Percentiles rank a stretch among this genome's conserved stretches.
Conservation (phyloP, 2,797 vertebrate species). For the Phyllotis vaccarum region DNA sequence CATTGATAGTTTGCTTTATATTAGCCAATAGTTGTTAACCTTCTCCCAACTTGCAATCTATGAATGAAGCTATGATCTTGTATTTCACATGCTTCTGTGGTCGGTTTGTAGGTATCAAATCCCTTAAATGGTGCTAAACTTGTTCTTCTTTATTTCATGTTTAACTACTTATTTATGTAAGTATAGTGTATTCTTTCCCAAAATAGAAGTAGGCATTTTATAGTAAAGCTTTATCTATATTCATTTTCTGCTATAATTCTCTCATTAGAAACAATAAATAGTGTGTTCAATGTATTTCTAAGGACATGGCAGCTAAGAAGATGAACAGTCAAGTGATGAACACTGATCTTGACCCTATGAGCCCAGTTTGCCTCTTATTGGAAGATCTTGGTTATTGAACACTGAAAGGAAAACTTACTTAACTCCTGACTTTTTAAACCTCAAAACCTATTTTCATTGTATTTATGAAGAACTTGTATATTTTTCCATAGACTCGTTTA, state of each 20-base stretch:
- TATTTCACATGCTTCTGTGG: neutral
- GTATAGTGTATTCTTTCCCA: neutral
- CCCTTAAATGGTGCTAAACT: no score
- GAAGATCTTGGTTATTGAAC: neutral
- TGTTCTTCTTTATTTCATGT: neutral
- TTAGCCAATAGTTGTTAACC: no score
- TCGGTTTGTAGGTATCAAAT: neutral
- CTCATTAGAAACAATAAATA: neutral
- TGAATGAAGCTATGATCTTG: neutral
- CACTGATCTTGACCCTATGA: neutral
- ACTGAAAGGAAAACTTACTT: neutral
- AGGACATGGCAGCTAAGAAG: fast-evolving
- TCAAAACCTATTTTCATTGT: neutral
- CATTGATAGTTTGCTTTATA: neutral
- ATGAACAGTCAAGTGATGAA: neutral
- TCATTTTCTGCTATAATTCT: neutral
- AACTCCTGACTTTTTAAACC: neutral
- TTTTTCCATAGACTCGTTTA: neutral
- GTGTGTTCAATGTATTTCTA: neutral
- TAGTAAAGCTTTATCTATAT: neutral
- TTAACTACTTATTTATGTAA: neutral
- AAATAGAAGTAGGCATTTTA: neutral
- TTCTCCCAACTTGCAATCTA: neutral
- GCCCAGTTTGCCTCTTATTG: neutral
- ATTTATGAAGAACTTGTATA: neutral